Conservation (phyloP, 2,113 vertebrate species). For the Leptosomus discolor region DNA sequence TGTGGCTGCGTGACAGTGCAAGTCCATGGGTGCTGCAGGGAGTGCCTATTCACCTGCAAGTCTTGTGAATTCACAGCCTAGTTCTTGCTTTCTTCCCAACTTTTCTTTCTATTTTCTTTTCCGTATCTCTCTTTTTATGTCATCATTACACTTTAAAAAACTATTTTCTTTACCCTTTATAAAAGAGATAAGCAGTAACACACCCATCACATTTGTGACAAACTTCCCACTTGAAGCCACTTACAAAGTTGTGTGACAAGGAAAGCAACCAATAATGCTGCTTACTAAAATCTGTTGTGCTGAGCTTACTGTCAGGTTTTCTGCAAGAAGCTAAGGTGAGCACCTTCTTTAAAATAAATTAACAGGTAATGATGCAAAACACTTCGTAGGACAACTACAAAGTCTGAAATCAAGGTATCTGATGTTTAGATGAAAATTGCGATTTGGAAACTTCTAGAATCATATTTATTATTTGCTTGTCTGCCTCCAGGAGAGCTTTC, state of each 20-base stretch:
- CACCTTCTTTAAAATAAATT: not conserved
- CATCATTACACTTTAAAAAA: not conserved
- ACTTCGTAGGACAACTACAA: not conserved
- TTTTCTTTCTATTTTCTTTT: not conserved
- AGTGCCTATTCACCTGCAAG: not conserved
- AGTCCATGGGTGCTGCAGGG: not conserved
- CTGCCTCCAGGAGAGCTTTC: not conserved
- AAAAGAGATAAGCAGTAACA: rapidly evolving
- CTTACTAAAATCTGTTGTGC: not conserved
- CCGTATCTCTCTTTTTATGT: not conserved
- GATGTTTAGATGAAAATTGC: not conserved
- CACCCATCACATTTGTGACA: not conserved
- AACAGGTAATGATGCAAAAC: not conserved
- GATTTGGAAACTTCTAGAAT: not conserved
- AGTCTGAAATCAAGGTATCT: not conserved
- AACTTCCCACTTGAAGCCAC: not conserved
- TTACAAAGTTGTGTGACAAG: not conserved
- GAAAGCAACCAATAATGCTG: not conserved
- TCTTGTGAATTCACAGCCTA: not conserved
- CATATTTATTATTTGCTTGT: not conserved
- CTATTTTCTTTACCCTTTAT: not conserved
- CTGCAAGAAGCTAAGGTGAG: not conserved
- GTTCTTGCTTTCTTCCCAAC: not conserved
- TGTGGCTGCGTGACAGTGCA: too few relatives aligned
- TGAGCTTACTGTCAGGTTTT: not conserved